A percentile compares a stretch with the other conserved stretches of the same genome.
Conservation (phyloP, 2,888 invertebrate species). For the Pristionchus maxplancki region DNA sequence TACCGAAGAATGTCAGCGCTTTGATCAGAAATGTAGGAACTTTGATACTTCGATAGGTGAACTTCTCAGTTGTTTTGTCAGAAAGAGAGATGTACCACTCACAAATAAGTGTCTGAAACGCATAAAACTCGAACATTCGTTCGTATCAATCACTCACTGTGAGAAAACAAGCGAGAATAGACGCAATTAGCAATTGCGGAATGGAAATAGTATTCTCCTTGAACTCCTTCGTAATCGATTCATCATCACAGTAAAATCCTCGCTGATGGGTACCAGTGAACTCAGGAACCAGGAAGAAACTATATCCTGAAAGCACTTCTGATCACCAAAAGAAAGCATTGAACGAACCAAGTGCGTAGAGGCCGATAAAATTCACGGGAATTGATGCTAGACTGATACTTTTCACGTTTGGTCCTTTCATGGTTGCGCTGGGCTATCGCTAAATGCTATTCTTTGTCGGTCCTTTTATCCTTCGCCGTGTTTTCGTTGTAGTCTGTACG, state of each 20-base stretch:
- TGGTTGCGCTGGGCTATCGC: too few species aligned
- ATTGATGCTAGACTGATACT: background rate
- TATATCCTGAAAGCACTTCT: constrained; percentile 57
- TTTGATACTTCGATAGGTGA: background rate
- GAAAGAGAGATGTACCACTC: background rate
- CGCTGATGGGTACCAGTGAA: constrained; percentile 57
- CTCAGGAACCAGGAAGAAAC: constrained; percentile 56
- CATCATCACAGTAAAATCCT: constrained; percentile 67
- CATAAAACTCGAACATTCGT: too few species aligned
- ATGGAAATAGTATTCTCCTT: constrained; percentile 22
- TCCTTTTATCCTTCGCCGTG: background rate
- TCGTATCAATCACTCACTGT: background rate
- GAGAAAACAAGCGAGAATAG: background rate
- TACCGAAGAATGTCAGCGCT: background rate
- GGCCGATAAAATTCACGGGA: background rate
- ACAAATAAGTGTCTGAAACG: background rate
- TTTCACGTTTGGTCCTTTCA: background rate
- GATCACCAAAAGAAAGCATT: too few species aligned
- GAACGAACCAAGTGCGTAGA: background rate
- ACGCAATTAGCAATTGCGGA: background rate
- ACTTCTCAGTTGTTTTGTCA: background rate
- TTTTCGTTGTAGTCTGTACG: background rate
- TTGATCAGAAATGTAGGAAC: background rate
- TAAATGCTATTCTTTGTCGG: background rate
- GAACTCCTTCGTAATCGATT: constrained; percentile 61